Evolutionary conservation across 2,113 vertebrate species (phyloP), one percentile per base, ranked within the genome.

Genomic region (Myotis lucifugus): DNA sequence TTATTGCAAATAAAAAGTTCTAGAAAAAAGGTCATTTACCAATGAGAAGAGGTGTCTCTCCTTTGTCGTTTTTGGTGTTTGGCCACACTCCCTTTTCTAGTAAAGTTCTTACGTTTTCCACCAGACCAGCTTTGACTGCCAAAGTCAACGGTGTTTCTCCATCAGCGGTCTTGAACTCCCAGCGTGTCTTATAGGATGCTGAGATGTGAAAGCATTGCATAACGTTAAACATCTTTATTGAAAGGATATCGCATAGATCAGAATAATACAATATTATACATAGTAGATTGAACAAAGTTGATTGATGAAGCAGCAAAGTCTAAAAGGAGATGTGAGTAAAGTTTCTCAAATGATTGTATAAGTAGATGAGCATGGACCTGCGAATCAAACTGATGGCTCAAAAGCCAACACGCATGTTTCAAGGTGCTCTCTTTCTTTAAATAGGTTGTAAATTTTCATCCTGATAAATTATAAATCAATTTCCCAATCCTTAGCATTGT

Each of bases 111-210:
- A 99, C 98, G 4, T 99, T 99, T 78, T 98, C 98, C 95, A 98
- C 95, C 66, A 97, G 97, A 25, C 98, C 98, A 23, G 98, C 97
- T 97, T 98, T 98, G n/a, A 97, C 97, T 90, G 99, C 98, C 97
- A 99, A 97, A 85, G 98, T 99, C 96, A 99, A 97, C 0, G 98
- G 95, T 2, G 98, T 99, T 97, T 99, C 99, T 95, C 99, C 99
- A 6, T 98, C 98, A 6, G 74, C 88, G 0, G 99, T 99, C 98
- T 98, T 98, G 97, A 99, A 99, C 95, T 99, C 99, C 98, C 99
- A 98, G 12, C 95, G 98, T 84, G 98, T 76, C 89, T 99, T 98
- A n/a, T 97, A 97, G 88, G 98, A 98, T 32, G 98, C 98, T 98
- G 73, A 97, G 32, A 77, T 8, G 13, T 34, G 17, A 97, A 94